phyloP scores from a whole-genome alignment of 2,797 vertebrate genomes.

The Mus minutoides region DNA sequence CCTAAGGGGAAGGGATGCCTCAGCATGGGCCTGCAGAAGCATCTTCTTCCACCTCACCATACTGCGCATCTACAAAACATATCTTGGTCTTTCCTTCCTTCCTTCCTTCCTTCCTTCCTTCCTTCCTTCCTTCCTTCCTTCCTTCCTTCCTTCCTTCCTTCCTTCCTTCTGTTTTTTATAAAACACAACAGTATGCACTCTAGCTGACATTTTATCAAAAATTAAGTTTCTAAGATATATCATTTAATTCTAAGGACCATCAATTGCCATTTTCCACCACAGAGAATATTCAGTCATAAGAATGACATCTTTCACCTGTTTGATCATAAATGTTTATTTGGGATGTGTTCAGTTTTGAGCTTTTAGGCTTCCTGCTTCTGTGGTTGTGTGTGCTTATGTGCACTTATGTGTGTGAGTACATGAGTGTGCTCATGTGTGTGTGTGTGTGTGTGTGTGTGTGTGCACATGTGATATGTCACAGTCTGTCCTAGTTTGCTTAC shows the following conservation, averaged over 20 bases:
- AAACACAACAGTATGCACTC: background rate
- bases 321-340: background rate
- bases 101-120: no score
- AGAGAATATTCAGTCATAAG: background rate
- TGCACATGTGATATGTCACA: background rate
- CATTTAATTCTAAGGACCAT: background rate
- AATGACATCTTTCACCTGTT: background rate
- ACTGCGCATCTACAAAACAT: background rate
- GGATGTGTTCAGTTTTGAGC: background rate
- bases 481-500: background rate
- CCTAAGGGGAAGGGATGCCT: no score
- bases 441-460: background rate
- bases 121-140: no score
- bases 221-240: slow-evolving; percentile 19
- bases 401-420: background rate
- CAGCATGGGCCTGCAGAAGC: no score
- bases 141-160: no score
- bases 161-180: background rate
- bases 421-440: background rate
- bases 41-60: background rate
- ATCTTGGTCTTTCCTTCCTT: background rate
- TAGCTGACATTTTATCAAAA: background rate
- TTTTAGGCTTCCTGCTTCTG: background rate
- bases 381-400: background rate
- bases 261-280: background rate